phyloP scores from a whole-genome alignment of 2,888 invertebrate genomes.

The Napeogenes sylphis region DNA sequence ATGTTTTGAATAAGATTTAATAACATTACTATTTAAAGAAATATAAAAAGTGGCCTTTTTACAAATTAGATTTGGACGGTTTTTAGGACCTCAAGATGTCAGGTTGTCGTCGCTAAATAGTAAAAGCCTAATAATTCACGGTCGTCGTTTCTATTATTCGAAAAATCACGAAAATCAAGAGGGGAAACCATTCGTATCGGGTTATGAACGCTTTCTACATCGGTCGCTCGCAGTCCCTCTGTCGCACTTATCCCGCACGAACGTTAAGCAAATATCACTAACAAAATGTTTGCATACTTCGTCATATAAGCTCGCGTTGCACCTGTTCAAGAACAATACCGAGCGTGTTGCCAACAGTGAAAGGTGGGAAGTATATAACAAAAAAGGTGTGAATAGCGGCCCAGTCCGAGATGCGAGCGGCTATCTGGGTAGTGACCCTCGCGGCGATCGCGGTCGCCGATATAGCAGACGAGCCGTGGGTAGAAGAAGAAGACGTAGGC shows the following conservation, averaged over 20 bases:
- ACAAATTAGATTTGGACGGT: too few relatives aligned
- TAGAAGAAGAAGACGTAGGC: constrained; percentile 56
- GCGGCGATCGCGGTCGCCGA: constrained; percentile 48
- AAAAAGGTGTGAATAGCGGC: constrained; percentile 48
- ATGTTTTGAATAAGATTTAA: too few relatives aligned
- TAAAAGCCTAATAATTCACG: constrained; percentile 56
- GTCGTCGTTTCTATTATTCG: constrained; percentile 56
- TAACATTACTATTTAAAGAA: too few relatives aligned
- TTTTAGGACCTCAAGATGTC: not conserved
- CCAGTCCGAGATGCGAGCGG: constrained; percentile 58
- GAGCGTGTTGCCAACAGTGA: constrained; percentile 52
- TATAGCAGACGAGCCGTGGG: constrained; percentile 51
- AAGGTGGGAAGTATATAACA: constrained; percentile 64
- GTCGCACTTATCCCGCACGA: constrained; percentile 47
- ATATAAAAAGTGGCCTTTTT: too few relatives aligned
- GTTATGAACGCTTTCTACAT: constrained; percentile 64
- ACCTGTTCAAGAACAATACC: constrained; percentile 45
- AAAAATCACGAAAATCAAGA: constrained; percentile 57
- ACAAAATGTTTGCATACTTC: constrained; percentile 47
- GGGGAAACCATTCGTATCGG: constrained; percentile 51
- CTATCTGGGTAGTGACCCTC: constrained; percentile 50
- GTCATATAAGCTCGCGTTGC: constrained; percentile 46
- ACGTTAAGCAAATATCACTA: constrained; percentile 39
- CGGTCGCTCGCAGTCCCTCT: constrained; percentile 47
- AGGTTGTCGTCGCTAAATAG: constrained; percentile 31